Base-by-base conservation (phyloP, 2,888 invertebrate genomes). In the Drosophila anomelani region DNA sequence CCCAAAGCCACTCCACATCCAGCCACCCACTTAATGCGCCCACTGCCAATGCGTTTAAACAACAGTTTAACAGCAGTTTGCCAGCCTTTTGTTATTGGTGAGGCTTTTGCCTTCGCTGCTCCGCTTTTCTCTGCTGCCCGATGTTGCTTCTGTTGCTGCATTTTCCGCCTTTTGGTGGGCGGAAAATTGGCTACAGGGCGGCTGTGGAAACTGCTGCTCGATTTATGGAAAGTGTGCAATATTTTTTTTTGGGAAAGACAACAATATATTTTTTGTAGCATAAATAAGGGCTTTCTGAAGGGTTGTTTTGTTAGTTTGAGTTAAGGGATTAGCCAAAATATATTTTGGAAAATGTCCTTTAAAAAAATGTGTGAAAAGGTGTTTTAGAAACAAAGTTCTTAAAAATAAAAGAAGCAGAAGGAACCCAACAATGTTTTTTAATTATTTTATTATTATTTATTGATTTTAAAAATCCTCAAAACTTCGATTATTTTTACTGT, bases 41-140 rank as follows among this genome's bases (percentile, higher is more conserved):
- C 47, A 49, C 54, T 62, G 61, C 38, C 81, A 88, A 84, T 88
- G 81, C 87, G 89, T 85, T 85, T 85, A 85, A 87, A 87, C 85
- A 87, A 89, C 85, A 84, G 85, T 85, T 85, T 85, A 85, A 85
- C 85, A 81, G 85, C 80, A 87, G 89, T 87, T 85, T 85, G 80
- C 77, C 78, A 51, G 83, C 80, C 85, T 81, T 89, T 85, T 89
- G 89, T 85, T 89, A 79, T 84, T 84, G 84, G 88, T 75, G 85
- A 85, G 86, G 88, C 88, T 75, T 80, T 88, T 67, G 77, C 73
- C 75, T 85, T 78, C 82, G 77, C 83, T 75, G 63, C 77, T 55
- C 38, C 34, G 58, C 57, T 53, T 32, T 53, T 63, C 49, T 46
- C 38, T 44, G 51, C 49, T 13, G 23, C 17, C 17, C 67, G 44